phyloP scores from a whole-genome alignment of 23 tunicate genomes.

The Halocynthia aurantium region DNA sequence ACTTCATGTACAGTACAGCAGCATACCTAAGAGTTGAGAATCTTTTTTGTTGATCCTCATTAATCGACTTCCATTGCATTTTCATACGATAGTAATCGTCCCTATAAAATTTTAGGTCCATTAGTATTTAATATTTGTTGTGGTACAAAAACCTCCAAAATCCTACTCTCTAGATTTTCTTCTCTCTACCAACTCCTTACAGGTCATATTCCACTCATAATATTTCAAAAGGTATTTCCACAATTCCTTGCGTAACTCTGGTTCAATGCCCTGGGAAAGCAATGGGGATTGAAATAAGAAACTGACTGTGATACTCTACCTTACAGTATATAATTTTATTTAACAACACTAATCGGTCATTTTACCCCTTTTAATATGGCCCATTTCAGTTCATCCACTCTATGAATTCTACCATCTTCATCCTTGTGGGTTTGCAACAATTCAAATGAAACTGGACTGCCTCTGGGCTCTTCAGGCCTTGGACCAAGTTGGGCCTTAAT shows the following conservation, averaged over 20 bases:
- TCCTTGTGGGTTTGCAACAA: constrained; percentile 65
- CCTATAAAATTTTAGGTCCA: constrained; percentile 4
- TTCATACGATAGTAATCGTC: constrained; percentile 82
- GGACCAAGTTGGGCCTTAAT: constrained; percentile 79
- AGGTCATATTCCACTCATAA: constrained; percentile 68
- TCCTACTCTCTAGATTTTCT: constrained; percentile 55
- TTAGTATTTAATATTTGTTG: no score
- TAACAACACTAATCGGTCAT: not conserved
- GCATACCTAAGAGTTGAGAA: constrained; percentile 51
- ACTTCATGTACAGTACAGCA: not conserved
- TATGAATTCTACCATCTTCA: constrained; percentile 55
- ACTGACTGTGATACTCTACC: not conserved
- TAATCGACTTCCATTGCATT: constrained; percentile 81
- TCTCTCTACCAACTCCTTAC: constrained; percentile 28
- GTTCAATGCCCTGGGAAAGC: constrained; percentile 52
- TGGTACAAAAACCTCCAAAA: not conserved
- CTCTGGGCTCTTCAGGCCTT: constrained; percentile 41
- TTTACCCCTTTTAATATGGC: constrained; percentile 67
- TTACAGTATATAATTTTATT: not conserved
- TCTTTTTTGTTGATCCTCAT: constrained; percentile 53
- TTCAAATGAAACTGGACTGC: constrained; percentile 39
- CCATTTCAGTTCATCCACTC: constrained; percentile 44
- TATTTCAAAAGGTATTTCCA: constrained; percentile 87
- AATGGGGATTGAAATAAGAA: not conserved
- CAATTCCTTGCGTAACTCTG: constrained; percentile 58